Evolutionary conservation across 2,113 vertebrate species (phyloP), one percentile per base, ranked within the genome.

Genomic region (Micromys minutus): DNA sequence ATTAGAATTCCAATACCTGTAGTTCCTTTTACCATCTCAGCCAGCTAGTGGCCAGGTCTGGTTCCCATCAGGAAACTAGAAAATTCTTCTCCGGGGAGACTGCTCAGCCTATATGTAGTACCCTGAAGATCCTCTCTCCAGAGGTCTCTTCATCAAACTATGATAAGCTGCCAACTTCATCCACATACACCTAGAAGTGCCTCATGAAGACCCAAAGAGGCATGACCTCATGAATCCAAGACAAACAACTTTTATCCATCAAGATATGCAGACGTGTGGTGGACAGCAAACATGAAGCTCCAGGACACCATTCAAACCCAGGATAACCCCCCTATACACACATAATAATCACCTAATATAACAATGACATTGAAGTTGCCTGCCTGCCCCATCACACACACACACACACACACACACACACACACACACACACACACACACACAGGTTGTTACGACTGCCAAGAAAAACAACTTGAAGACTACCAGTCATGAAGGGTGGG

Each of bases 121-220:
- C 26, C 42, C 39, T 74, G 2, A 55, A 90, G 80, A 50, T 31
- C 55, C 29, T 45, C 42, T 29, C 45, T 93, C 61, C 85, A 17
- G 74, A 79, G 34, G 26, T 26, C 65, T 13, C 65, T 39, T 42
- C 24, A 39, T 71, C 19, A 26, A n/a, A n/a, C n/a, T n/a, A n/a
- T n/a, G n/a, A n/a, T n/a, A n/a, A n/a, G 39, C 79, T 21, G 1
- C 2, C 29, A 55, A 29, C 52, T 39, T 39, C 24, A 13, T 10
- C 1, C 39, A 0, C 29, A 5, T 0, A 7, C 0, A 5, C 61
- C 72, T 39, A 10, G 19, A 8, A n/a, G 24, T 5, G 4, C 29
- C 52, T 21, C 22, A 0, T 57, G 31, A 9, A 52, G 31, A 10
- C 55, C 93, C 6, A 11, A 47, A 77, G 39, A 55, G 61, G 45